phyloP scores from a whole-genome alignment of 64 coral and sea anemone genomes.

The Pocillopora damicornis region DNA sequence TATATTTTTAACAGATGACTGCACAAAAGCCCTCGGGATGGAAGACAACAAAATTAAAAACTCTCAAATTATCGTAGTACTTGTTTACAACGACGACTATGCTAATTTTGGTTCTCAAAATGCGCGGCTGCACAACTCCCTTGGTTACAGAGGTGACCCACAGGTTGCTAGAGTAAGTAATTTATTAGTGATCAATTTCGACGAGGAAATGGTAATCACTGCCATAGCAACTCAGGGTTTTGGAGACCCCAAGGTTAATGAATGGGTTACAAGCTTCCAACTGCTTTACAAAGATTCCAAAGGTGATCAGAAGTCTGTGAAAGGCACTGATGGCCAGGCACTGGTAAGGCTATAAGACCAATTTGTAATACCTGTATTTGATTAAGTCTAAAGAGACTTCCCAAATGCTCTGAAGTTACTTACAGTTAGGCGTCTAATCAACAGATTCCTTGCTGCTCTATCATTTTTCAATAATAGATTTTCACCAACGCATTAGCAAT shows the following conservation, averaged over 20 bases:
- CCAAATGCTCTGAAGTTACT: no score
- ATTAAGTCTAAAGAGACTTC: neutral
- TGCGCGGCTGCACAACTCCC: neutral
- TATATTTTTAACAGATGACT: neutral
- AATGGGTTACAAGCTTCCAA: slow-evolving; percentile 52
- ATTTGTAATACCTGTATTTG: neutral
- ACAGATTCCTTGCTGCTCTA: no score
- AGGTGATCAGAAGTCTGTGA: neutral
- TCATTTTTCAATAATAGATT: no score
- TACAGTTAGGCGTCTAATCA: no score
- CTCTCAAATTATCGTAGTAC: slow-evolving; percentile 1
- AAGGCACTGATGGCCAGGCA: neutral
- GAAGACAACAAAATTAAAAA: slow-evolving; percentile 7
- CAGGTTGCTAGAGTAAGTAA: neutral
- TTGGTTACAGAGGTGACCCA: neutral
- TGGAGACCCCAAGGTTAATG: slow-evolving; percentile 5
- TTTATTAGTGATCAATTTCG: slow-evolving; percentile 28
- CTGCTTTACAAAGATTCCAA: neutral
- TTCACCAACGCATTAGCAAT: no score
- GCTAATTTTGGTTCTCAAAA: slow-evolving; percentile 9
- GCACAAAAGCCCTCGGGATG: slow-evolving; percentile 26
- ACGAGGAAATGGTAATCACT: slow-evolving; percentile 21
- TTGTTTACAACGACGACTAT: slow-evolving; percentile 19
- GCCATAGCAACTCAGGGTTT: slow-evolving; percentile 53
- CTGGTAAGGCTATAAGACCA: neutral